These are phyloP conservation scores for Hypomecis punctinalis DNA, from an alignment of 2,888 invertebrate genomes.

Conservation along the genomic window DNA sequence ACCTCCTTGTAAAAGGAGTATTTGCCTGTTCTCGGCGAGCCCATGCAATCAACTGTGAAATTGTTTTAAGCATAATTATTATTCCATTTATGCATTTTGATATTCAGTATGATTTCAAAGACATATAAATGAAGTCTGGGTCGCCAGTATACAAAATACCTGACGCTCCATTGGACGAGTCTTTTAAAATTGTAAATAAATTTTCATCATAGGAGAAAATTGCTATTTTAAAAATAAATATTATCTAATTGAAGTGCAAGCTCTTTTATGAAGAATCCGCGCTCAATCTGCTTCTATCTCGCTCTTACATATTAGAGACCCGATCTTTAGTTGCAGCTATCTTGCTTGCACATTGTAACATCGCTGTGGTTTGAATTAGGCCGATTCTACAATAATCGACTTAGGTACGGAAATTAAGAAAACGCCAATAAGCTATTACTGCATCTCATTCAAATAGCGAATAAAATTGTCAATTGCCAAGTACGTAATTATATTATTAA, in stretches of 20 bases:
- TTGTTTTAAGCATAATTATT: no score
- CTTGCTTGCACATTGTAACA: background rate
- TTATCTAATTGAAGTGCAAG: slow-evolving; percentile 21
- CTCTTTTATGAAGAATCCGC: slow-evolving; percentile 9
- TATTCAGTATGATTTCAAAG: no score
- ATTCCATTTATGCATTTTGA: no score
- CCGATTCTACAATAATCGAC: no score
- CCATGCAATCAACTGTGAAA: no score
- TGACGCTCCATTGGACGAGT: background rate
- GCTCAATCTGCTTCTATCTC: background rate
- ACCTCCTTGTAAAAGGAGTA: no score
- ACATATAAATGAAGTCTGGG: background rate
- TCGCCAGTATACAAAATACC: background rate
- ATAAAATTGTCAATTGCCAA: background rate
- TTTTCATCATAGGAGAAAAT: slow-evolving; percentile 18
- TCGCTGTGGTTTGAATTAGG: no score
- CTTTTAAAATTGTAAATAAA: slow-evolving; percentile 18
- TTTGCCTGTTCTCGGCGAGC: no score
- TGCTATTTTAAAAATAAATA: slow-evolving; percentile 25
- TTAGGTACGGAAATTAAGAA: no score
- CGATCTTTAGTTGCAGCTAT: background rate
- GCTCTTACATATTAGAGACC: background rate
- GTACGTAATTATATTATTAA: no score
- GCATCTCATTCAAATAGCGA: no score
- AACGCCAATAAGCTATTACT: no score